phyloP scores from a whole-genome alignment of 2,113 vertebrate genomes.

The Cottus gobio region DNA sequence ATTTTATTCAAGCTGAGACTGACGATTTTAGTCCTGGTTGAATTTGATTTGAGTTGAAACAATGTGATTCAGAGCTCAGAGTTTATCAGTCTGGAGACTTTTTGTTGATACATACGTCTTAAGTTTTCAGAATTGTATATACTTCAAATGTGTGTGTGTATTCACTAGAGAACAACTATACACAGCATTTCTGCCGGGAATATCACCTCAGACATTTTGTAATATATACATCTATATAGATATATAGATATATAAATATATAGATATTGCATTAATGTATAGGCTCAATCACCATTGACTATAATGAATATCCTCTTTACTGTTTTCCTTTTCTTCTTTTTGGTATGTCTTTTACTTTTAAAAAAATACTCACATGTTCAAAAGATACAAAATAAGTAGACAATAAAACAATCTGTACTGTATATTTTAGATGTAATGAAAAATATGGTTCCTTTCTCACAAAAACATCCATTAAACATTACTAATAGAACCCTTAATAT shows the following conservation, averaged over 20 bases:
- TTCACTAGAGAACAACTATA: not conserved
- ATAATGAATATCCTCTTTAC: not conserved
- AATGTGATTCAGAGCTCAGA: not conserved
- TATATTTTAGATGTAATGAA: not conserved
- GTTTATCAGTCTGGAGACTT: too few relatives aligned
- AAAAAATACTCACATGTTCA: not conserved
- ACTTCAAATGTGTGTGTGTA: not conserved
- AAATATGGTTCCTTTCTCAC: too few relatives aligned
- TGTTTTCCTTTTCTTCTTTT: not conserved
- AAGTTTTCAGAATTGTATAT: not conserved
- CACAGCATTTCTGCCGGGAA: not conserved
- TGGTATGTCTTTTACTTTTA: not conserved
- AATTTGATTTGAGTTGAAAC: not conserved
- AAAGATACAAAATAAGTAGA: not conserved
- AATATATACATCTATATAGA: not conserved
- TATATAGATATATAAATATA: not conserved
- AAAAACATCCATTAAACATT: too few relatives aligned
- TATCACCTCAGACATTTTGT: too few relatives aligned
- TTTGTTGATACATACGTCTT: not conserved
- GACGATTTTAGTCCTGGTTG: not conserved
- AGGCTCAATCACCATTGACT: not conserved
- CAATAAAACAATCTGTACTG: not conserved
- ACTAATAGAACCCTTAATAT: too few relatives aligned
- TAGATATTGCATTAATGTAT: not conserved
- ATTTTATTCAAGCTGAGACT: constrained; percentile 7